phyloP scores from a whole-genome alignment of 2,888 invertebrate genomes.

The Podotricha telesiphe region DNA sequence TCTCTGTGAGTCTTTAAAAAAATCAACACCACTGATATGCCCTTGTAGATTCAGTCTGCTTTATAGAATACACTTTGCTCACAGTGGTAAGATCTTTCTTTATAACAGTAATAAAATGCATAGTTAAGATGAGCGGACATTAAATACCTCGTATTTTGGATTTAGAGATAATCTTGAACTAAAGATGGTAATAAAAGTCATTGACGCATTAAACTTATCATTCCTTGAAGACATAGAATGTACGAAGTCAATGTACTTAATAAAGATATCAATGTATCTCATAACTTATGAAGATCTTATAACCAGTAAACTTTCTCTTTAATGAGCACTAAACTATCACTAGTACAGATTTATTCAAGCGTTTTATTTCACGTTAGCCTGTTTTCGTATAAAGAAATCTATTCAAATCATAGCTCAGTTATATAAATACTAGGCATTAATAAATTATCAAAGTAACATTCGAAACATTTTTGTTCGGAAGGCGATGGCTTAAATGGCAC shows the following conservation, averaged over 20 bases:
- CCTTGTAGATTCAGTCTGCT: neutral
- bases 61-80: neutral
- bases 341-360: neutral
- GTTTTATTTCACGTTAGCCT: neutral
- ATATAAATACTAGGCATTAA: neutral
- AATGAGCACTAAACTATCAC: neutral
- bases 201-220: constrained; percentile 23
- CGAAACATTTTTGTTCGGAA: neutral
- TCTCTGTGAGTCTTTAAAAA: neutral
- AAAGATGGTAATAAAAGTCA: constrained; percentile 24
- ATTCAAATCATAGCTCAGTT: neutral
- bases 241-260: constrained; percentile 34
- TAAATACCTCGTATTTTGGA: constrained; percentile 15
- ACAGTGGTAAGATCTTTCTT: neutral
- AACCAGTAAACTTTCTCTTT: constrained; percentile 21
- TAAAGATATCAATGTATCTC: constrained; percentile 15
- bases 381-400: constrained; percentile 1
- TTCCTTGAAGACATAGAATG: constrained; percentile 12
- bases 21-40: neutral
- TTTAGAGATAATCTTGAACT: constrained; percentile 30
- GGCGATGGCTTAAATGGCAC: neutral
- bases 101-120: constrained; percentile 9
- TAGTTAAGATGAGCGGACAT: constrained; percentile 15
- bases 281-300: constrained; percentile 2
- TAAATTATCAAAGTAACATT: neutral